A percentile compares a stretch with the other conserved stretches of the same genome.
Conservation (phyloP, 1,140 invertebrate species). For the Eurytemora carolleeae region DNA sequence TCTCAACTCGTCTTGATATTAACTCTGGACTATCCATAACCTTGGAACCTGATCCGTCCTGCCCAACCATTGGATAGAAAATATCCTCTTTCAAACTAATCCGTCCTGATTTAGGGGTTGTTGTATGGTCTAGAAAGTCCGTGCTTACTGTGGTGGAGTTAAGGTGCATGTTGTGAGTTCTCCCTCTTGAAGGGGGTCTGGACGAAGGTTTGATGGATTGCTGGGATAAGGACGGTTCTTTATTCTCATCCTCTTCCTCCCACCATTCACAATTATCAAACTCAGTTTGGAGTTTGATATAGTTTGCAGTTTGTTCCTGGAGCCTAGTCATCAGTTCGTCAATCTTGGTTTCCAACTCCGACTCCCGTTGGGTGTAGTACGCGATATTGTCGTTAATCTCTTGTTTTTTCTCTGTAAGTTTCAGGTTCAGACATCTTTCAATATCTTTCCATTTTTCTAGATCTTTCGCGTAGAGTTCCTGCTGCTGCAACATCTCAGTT, state of each 20-base stretch:
- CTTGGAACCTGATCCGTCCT: no score
- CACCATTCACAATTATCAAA: conserved; percentile 14
- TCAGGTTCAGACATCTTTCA: background rate
- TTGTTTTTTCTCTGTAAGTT: background rate
- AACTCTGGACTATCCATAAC: no score
- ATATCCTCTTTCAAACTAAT: no score
- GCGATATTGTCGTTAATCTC: conserved; percentile 9
- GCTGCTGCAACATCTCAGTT: background rate
- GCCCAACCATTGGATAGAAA: no score
- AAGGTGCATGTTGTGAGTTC: no score
- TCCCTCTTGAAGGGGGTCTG: no score
- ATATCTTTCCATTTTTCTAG: background rate
- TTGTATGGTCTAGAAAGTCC: no score
- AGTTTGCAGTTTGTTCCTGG: conserved; percentile 11
- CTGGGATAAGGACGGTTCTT: no score
- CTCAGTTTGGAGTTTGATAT: conserved; percentile 10
- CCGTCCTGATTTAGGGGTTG: no score
- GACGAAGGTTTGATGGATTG: no score
- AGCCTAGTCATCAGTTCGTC: conserved; percentile 12
- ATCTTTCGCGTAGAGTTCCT: background rate
- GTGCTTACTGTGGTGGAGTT: no score
- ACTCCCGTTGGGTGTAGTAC: conserved; percentile 3
- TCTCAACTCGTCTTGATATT: no score
- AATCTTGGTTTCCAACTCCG: conserved; percentile 8
- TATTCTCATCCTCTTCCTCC: conserved; percentile 11